Evolutionary conservation across 2,888 invertebrate genomes (phyloP).

Genomic region (Cheilosia vernalis): DNA sequence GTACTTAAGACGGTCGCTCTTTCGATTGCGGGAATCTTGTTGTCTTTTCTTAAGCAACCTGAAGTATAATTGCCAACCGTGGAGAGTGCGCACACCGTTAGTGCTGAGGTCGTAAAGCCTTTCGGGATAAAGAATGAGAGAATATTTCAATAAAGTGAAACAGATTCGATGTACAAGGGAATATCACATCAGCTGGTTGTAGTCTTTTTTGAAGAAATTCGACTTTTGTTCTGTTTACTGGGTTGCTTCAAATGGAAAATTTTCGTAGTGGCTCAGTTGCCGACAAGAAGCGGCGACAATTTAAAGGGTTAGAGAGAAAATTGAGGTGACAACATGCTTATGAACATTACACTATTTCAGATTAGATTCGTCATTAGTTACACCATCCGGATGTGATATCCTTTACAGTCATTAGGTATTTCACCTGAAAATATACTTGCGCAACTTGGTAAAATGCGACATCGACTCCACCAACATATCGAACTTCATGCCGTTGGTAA

Average conservation of each 20-base stretch:
- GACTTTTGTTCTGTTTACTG: no score
- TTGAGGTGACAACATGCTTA: no score
- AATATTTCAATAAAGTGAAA: background rate
- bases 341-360: no score
- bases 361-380: background rate
- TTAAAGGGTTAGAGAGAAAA: no score
- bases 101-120: constrained; percentile 87
- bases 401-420: background rate
- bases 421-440: constrained; percentile 85
- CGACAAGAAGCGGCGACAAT: no score
- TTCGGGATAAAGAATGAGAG: constrained; percentile 46
- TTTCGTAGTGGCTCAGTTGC: no score
- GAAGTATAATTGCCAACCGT: constrained; percentile 87
- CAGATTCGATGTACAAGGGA: background rate
- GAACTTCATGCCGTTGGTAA: constrained; percentile 89
- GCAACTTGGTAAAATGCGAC: constrained; percentile 88
- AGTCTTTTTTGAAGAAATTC: no score
- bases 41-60: constrained; percentile 86
- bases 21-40: constrained; percentile 78
- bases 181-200: constrained; percentile 3
- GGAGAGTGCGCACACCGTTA: constrained; percentile 88
- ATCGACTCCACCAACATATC: constrained; percentile 91
- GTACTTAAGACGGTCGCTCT: constrained; percentile 68
- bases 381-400: constrained; percentile 18
- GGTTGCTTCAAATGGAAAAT: no score